Base-by-base conservation (phyloP, 2,888 invertebrate species). In the Empis stercorea region DNA sequence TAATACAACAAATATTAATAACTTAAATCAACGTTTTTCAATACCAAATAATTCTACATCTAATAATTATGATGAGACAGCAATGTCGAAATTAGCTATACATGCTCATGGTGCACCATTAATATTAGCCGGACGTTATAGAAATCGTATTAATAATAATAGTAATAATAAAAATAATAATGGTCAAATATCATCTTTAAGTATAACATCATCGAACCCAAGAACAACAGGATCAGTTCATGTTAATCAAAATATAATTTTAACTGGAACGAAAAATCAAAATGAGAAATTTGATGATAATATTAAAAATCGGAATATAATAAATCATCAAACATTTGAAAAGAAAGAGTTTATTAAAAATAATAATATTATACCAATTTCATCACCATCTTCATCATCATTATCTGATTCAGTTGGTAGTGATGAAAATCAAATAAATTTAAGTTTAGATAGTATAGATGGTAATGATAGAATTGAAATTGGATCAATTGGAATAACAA, bases 101-200 rank as follows among this genome's bases (percentile, higher is more conserved):
- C 87, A 88, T 66, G 84, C 87, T 6, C 87, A 87, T 64, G 88
- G 88, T 39, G 84, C 83, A 40, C 88, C 89, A n/a, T 73, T 89
- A 52, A 84, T 88, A 55, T 74, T 86, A 50, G 73, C 84, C 56
- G 78, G 81, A 56, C 72, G 78, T 57, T 79, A 78, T 64, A 46
- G 52, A 17, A 46, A 49, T 40, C 36, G n/a, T 13, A 9, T 39
- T 10, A 30, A 38, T 38, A 77, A 76, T 61, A 68, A 55, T 20
- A 16, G 16, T 20, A 27, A 23, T 10, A 60, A 60, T 48, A 56
- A 57, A 43, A 54, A 55, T 48, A 53, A 52, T 44, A 53, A 48
- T 30, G 48, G 48, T 30, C 43, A 50, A 17, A 47, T 5, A 4
- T 17, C 23, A 14, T 37, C 23, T 27, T 44, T 27, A 27, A 27